These are phyloP conservation scores for Python bivittatus DNA, from an alignment of 2,113 vertebrate genomes.

Conservation along the genomic window DNA sequence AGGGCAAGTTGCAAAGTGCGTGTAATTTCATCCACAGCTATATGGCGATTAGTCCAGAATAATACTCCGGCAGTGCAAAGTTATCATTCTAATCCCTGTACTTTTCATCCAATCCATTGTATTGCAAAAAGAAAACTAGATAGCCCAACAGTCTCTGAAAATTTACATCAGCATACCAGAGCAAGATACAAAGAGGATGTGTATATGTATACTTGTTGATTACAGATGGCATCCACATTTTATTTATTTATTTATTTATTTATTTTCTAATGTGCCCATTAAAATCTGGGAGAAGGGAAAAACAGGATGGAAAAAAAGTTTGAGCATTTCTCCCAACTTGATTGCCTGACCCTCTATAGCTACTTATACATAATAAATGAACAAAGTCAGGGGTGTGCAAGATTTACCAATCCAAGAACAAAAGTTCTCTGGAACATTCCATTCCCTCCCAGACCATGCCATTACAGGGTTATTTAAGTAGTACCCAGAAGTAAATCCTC, in stretches of 20 bases:
- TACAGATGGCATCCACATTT: neutral
- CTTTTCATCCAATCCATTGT: neutral
- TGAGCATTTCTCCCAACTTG: neutral
- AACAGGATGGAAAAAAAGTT: neutral
- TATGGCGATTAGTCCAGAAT: neutral
- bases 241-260: neutral
- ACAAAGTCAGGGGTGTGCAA: neutral
- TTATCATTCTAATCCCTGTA: neutral
- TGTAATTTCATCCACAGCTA: neutral
- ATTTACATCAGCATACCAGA: conserved; percentile 17
- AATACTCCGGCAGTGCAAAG: neutral
- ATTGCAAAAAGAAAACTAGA: conserved; percentile 17
- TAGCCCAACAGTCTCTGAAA: conserved; percentile 50
- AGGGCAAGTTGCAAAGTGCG: neutral
- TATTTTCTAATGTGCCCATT: neutral
- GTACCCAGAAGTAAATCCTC: neutral
- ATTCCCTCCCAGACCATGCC: neutral
- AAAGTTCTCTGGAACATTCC: neutral
- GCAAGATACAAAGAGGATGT: neutral
- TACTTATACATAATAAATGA: neutral
- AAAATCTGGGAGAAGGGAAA: neutral
- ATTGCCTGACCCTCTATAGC: neutral
- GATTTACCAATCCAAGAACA: neutral
- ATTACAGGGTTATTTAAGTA: neutral
- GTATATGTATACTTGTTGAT: conserved; percentile 8